Percentiles rank a stretch among this genome's conserved stretches.
These are phyloP conservation scores for Reinhardtius hippoglossoides DNA, from an alignment of 2,113 vertebrate genomes.

Conservation along the genomic window DNA sequence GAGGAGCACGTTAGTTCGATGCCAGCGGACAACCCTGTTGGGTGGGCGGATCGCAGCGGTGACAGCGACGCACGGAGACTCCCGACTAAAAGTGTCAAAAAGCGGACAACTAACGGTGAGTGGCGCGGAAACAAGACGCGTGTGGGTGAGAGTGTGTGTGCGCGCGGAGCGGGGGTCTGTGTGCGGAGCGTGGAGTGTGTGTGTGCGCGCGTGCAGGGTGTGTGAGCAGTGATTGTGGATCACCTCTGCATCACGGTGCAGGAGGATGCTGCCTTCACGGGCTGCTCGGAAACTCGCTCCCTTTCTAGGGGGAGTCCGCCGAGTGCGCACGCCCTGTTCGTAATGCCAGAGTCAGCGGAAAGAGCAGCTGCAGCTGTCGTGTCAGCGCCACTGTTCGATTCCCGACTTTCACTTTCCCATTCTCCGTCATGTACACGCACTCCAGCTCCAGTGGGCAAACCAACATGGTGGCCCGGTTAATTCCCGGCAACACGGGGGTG, in stretches of 20 bases:
- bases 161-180: background rate
- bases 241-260: conserved; percentile 65
- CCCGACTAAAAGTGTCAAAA: conserved; percentile 77
- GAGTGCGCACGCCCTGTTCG: background rate
- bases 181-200: background rate
- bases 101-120: conserved; percentile 80
- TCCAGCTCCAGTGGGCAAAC: background rate
- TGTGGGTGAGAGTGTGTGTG: background rate
- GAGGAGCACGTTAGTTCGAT: conserved; percentile 27
- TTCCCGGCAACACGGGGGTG: conserved; percentile 23
- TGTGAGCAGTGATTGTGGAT: conserved; percentile 78
- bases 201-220: conserved; percentile 51
- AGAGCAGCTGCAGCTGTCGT: no score
- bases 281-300: conserved; percentile 53
- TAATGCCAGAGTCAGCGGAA: background rate
- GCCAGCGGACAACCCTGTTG: conserved; percentile 55
- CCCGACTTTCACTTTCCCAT: conserved; percentile 2
- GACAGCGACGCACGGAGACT: conserved; percentile 76
- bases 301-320: background rate
- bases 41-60: conserved; percentile 80
- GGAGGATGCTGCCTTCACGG: conserved; percentile 68
- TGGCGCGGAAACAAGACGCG: conserved; percentile 21
- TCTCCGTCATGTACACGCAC: background rate
- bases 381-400: no score
- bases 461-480: background rate